phyloP scores from a whole-genome alignment of 2,797 vertebrate species.

The Coregonus sp. region DNA sequence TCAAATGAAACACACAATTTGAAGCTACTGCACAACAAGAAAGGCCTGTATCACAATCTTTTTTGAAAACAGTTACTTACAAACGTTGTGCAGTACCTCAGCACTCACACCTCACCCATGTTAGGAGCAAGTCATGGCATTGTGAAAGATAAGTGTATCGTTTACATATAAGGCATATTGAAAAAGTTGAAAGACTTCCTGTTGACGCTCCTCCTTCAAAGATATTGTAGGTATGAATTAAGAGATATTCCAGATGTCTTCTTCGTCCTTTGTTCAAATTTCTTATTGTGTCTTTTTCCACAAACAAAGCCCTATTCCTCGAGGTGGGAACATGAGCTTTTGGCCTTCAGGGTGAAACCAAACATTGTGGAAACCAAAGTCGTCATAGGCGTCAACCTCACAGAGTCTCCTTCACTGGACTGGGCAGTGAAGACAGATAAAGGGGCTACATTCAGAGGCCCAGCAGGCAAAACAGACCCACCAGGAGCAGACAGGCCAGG shows the following conservation, averaged over 20 bases:
- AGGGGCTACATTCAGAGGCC: conserved; percentile 91
- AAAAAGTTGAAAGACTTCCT: conserved; percentile 90
- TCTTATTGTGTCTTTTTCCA: conserved; percentile 48
- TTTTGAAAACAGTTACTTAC: conserved; percentile 30
- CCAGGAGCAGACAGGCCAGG: conserved; percentile 76
- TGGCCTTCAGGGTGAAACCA: conserved; percentile 53
- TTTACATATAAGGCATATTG: conserved; percentile 99
- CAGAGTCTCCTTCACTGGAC: conserved; percentile 75
- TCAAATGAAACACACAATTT: conserved; percentile 41
- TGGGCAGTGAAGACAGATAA: conserved; percentile 67
- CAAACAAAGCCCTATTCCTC: conserved; percentile 59
- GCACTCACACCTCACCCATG: conserved; percentile 70
- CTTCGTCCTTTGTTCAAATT: conserved; percentile 77
- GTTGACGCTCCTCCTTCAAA: conserved; percentile 80
- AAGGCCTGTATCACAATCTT: conserved; percentile 36
- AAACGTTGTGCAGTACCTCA: conserved; percentile 65
- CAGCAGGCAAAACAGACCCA: conserved; percentile 79
- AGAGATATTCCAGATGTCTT: conserved; percentile 81
- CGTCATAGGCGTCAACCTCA: conserved; percentile 74
- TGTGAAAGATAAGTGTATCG: conserved; percentile 88
- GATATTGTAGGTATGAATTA: conserved; percentile 79
- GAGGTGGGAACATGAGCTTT: conserved; percentile 59
- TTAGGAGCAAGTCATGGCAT: conserved; percentile 83
- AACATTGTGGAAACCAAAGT: conserved; percentile 77
- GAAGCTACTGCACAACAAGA: conserved; percentile 27